Evolutionary conservation across 2,113 vertebrate genomes (phyloP), one percentile per base, ranked within the genome.

Genomic region (Pyxicephalus adspersus): DNA sequence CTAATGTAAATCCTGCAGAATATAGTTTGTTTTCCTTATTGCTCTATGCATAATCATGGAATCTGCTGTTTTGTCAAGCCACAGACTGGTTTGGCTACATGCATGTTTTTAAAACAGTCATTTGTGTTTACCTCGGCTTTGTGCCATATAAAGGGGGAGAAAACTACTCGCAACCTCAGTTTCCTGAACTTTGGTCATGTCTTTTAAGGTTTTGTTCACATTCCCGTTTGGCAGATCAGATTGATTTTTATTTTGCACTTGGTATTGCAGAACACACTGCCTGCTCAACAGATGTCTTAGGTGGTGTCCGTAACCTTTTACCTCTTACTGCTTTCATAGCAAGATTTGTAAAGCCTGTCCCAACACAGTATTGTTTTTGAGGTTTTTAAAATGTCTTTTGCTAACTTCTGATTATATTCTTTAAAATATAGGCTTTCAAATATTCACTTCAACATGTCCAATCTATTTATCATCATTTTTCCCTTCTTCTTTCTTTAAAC

Each of bases 51-150:
- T 51, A 64, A 34, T 67, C 20, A 52, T 52, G 45, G 64, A 79
- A 17, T 58, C 5, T 57, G 51, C 64, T 38, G 77, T 63, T 45
- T 38, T 61, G 72, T 38, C 31, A 61, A 31, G 31, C 72, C 19
- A 29, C 77, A 80, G 65, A 80, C 65, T 71, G 65, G 55, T 61
- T 80, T 80, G 54, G 65, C 65, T n/a, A 60, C 65, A 60, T 28
- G 51, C 25, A 34, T 78, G 34, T 67, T 67, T 76, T 67, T 67
- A 78, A 22, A 78, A 25, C 28, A 50, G 38, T 75, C 57, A 15
- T 15, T 23, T 31, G 6, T 61, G 54, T 51, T 80, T 70, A 22
- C 31, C 29, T 80, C 65, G 31, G 77, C 77, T 4, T 16, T 13
- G 4, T 67, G 76, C 76, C 76, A 68, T 45, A 25, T 45, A 28